phyloP scores from a whole-genome alignment of 2,113 vertebrate species.

The Malurus alboscapulatus region DNA sequence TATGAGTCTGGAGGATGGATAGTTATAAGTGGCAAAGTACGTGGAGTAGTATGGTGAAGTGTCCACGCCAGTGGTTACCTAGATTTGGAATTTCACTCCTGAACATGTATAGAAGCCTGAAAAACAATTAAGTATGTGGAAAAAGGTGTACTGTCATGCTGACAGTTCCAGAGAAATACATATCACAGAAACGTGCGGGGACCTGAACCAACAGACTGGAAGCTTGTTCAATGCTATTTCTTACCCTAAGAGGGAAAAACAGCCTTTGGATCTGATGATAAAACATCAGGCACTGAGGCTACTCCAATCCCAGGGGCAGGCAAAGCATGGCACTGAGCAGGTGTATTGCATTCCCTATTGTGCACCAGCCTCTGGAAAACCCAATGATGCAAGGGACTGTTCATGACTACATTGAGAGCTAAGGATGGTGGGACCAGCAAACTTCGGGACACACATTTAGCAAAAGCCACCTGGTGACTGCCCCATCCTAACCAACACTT shows the following conservation, averaged over 20 bases:
- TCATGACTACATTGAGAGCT: neutral
- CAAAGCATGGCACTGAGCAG: neutral
- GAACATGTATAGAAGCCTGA: neutral
- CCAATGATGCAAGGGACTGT: neutral
- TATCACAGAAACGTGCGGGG: neutral
- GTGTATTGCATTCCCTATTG: accelerated
- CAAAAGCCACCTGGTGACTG: neutral
- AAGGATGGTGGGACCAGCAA: neutral
- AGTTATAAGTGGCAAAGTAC: neutral
- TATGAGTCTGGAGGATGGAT: neutral
- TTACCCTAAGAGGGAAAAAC: neutral
- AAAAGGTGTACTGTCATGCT: neutral
- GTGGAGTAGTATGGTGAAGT: neutral
- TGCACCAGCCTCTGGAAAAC: neutral
- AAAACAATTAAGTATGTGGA: neutral
- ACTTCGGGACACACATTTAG: neutral
- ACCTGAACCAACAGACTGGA: neutral
- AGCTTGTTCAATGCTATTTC: neutral
- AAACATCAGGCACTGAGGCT: neutral
- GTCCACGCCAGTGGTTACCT: neutral
- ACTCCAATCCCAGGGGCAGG: neutral
- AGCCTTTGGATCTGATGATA: neutral
- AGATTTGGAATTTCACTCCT: neutral
- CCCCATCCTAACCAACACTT: neutral
- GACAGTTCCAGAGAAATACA: neutral